Evolutionary conservation across 2,797 vertebrate genomes (phyloP).

Genomic region (Sebastiscus tertius): DNA sequence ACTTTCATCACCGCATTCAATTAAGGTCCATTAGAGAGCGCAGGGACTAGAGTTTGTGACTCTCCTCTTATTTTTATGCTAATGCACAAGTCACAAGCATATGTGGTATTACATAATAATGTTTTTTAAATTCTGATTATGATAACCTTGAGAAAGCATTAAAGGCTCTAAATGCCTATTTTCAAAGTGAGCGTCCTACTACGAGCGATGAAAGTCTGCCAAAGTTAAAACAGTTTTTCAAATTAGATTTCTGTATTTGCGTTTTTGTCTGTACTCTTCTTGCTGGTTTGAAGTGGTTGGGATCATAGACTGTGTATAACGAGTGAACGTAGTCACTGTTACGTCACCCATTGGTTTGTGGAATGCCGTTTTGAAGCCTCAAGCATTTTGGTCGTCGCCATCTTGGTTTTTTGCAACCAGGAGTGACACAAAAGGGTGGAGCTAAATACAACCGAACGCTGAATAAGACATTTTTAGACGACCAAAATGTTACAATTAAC

Average conservation of each 20-base stretch:
- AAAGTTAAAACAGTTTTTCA: not conserved
- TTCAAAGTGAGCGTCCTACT: not conserved
- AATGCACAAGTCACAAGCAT: not conserved
- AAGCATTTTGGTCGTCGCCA: too few relatives aligned
- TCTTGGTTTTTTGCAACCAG: too few relatives aligned
- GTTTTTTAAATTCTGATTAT: not conserved
- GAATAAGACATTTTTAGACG: too few relatives aligned
- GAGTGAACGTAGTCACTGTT: too few relatives aligned
- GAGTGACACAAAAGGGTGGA: too few relatives aligned
- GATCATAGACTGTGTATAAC: too few relatives aligned
- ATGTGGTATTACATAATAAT: not conserved
- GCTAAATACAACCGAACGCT: too few relatives aligned
- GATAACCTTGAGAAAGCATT: not conserved
- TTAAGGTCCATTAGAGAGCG: not conserved
- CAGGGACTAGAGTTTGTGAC: not conserved
- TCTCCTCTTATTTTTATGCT: not conserved
- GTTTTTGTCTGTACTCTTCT: not conserved
- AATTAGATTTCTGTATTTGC: not conserved
- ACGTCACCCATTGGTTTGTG: too few relatives aligned
- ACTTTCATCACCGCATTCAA: conserved; percentile 2
- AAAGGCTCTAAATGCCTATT: not conserved
- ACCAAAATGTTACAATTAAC: too few relatives aligned
- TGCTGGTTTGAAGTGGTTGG: not conserved
- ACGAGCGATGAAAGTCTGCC: not conserved
- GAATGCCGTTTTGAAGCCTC: too few relatives aligned